Evolutionary conservation across 2,888 invertebrate genomes (phyloP).

Genomic region (Mongoloraphidia duomilia): DNA sequence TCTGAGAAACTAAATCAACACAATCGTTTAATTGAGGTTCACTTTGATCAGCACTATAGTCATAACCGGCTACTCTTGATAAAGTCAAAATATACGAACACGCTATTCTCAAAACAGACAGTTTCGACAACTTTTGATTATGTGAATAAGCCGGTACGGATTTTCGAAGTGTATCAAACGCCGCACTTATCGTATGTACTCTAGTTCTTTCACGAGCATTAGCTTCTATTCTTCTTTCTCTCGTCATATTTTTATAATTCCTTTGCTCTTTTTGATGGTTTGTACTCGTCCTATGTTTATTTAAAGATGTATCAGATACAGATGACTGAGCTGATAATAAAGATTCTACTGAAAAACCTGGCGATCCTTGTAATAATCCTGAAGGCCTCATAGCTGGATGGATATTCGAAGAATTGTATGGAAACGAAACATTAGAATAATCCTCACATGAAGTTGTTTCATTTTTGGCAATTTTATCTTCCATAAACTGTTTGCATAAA

Average conservation of each 20-base stretch:
- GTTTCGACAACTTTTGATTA: slow-evolving; percentile 84
- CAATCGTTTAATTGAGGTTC: slow-evolving; percentile 54
- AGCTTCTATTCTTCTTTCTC: slow-evolving; percentile 84
- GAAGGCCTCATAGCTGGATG: too few relatives aligned
- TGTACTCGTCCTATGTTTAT: background rate
- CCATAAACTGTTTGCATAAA: too few relatives aligned
- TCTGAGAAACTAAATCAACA: slow-evolving; percentile 76
- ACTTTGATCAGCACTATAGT: slow-evolving; percentile 45
- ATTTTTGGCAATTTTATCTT: too few relatives aligned
- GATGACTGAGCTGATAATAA: slow-evolving; percentile 12
- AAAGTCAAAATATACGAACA: slow-evolving; percentile 86
- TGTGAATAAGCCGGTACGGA: slow-evolving; percentile 84
- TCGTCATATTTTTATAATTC: slow-evolving; percentile 92
- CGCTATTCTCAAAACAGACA: slow-evolving; percentile 83
- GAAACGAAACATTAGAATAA: too few relatives aligned
- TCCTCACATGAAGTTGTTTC: too few relatives aligned
- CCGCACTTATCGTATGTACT: slow-evolving; percentile 91
- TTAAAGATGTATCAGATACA: background rate
- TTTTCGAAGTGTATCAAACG: slow-evolving; percentile 75
- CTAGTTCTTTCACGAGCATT: slow-evolving; percentile 85
- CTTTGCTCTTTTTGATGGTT: slow-evolving; percentile 48
- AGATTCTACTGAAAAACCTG: slow-evolving; percentile 16
- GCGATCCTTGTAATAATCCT: slow-evolving; percentile 3
- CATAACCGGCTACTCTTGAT: slow-evolving; percentile 58
- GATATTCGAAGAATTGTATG: too few relatives aligned